Evolutionary conservation across 2,797 vertebrate species (phyloP).

Genomic region (Cephalopachus bancanus): DNA sequence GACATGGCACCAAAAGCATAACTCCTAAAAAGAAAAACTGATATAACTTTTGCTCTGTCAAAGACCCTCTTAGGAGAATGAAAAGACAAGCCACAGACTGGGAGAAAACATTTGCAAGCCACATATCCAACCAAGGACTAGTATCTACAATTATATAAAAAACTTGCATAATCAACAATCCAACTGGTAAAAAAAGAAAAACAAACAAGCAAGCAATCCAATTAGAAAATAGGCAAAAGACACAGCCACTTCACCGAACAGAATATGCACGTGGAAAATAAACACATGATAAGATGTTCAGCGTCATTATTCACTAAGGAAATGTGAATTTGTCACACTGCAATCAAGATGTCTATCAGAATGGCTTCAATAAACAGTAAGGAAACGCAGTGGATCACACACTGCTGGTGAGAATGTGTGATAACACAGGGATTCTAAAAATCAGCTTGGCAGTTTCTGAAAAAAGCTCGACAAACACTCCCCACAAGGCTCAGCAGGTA

Average conservation of each 20-base stretch:
- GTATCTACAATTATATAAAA: no score
- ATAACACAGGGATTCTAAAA: background rate
- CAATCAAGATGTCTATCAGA: no score
- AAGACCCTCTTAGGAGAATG: background rate
- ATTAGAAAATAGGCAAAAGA: background rate
- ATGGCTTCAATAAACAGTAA: background rate
- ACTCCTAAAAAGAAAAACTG: background rate
- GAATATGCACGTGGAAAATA: no score
- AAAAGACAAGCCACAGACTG: background rate
- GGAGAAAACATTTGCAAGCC: background rate
- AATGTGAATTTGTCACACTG: no score
- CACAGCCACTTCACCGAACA: background rate
- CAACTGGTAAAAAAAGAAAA: no score
- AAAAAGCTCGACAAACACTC: background rate
- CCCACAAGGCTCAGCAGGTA: background rate
- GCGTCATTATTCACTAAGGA: background rate
- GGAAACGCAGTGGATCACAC: no score
- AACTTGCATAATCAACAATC: no score
- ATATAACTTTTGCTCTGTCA: no score
- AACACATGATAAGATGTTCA: no score
- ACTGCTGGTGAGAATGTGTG: background rate
- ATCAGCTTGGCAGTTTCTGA: background rate
- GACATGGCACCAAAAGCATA: background rate
- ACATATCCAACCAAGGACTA: background rate
- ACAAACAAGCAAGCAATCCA: background rate